phyloP scores from a whole-genome alignment of 2,797 vertebrate genomes.

The Echiichthys vipera region DNA sequence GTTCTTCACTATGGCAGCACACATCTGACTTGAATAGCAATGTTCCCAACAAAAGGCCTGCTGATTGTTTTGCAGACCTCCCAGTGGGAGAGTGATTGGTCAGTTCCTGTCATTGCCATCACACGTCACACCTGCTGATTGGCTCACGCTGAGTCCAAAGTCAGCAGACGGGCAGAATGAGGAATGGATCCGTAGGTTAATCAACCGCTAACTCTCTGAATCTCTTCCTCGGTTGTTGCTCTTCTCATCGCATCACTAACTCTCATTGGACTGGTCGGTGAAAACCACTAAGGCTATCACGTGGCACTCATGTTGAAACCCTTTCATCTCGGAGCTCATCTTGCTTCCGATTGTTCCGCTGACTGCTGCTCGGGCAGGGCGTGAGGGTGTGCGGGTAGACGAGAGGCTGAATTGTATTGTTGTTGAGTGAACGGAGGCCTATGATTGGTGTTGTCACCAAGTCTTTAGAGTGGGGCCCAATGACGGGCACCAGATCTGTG shows the following conservation, averaged over 20 bases:
- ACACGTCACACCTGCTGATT: constrained; percentile 78
- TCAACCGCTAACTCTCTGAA: constrained; percentile 22
- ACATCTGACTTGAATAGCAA: constrained; percentile 49
- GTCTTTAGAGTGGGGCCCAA: constrained; percentile 72
- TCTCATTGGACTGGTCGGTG: constrained; percentile 12
- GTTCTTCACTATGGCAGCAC: constrained; percentile 44
- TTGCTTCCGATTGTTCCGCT: constrained; percentile 48
- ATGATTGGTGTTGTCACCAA: constrained; percentile 78
- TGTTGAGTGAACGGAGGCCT: constrained; percentile 80
- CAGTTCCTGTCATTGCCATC: constrained; percentile 71
- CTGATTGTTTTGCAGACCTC: constrained; percentile 72
- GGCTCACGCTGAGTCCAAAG: constrained; percentile 65
- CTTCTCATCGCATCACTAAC: constrained; percentile 48
- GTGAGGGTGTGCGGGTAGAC: constrained; percentile 48
- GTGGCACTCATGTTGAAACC: constrained; percentile 46
- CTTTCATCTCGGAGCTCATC: constrained; percentile 65
- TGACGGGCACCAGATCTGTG: constrained; percentile 80
- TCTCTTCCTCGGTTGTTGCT: constrained; percentile 24
- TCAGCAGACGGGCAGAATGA: constrained; percentile 47
- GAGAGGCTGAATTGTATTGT: constrained; percentile 70
- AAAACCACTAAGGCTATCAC: constrained; percentile 59
- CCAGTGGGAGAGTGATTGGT: constrained; percentile 76
- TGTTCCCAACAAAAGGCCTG: constrained; percentile 67
- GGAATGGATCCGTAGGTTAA: constrained; percentile 47
- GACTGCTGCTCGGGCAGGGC: constrained; percentile 43